phyloP scores from a whole-genome alignment of 1,140 invertebrate species.

The Aporrectodea caliginosa region DNA sequence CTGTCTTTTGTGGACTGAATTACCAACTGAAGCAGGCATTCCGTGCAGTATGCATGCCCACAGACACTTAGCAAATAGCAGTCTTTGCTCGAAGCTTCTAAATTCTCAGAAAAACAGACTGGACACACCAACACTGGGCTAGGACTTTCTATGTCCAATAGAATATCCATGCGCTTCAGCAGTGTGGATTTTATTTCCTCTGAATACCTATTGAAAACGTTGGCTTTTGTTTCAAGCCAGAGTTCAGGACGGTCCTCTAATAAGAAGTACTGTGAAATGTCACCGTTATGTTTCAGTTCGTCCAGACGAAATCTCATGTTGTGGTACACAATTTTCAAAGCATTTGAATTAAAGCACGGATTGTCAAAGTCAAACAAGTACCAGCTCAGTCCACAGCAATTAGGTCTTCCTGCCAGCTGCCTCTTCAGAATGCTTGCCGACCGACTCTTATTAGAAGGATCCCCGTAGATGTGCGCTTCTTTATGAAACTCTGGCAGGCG shows the following conservation, averaged over 20 bases:
- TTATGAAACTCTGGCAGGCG: neutral
- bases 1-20: neutral
- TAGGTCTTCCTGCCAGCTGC: neutral
- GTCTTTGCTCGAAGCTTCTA: neutral
- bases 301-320: neutral
- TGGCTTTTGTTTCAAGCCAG: neutral
- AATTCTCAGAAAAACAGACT: neutral
- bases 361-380: neutral
- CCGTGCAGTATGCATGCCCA: neutral
- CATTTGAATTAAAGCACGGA: neutral
- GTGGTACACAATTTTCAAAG: neutral
- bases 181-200: neutral
- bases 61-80: neutral
- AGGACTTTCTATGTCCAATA: neutral
- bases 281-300: neutral
- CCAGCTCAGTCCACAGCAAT: neutral
- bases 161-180: neutral
- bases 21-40: neutral
- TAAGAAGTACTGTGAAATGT: neutral
- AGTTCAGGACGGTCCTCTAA: neutral
- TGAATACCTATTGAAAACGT: neutral
- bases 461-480: neutral
- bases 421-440: neutral
- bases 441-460: neutral
- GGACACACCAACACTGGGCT: neutral